These are phyloP conservation scores for Cygnus buccinator DNA, from an alignment of 2,113 vertebrate species.

Conservation along the genomic window DNA sequence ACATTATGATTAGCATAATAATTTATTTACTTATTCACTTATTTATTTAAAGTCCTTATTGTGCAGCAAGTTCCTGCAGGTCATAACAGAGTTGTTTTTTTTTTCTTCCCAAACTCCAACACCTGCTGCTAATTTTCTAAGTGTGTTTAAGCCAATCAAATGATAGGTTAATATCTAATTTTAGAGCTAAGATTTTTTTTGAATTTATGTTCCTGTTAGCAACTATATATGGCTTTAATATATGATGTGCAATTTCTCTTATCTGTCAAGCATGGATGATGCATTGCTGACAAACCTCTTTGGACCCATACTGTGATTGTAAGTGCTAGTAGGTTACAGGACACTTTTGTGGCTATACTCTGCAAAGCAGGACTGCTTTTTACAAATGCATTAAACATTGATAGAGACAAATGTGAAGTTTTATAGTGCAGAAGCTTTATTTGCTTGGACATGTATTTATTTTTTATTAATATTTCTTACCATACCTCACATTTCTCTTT, in stretches of 20 bases:
- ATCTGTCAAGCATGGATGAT: constrained; percentile 42
- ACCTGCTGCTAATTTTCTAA: neutral
- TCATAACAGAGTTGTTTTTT: neutral
- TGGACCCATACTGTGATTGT: constrained; percentile 67
- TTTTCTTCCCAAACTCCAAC: neutral
- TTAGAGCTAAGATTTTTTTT: neutral
- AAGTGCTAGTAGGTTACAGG: constrained; percentile 69
- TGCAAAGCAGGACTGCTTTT: constrained; percentile 77
- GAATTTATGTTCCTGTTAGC: neutral
- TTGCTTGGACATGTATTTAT: constrained; percentile 78
- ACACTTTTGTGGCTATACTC: constrained; percentile 65
- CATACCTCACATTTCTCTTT: constrained; percentile 56
- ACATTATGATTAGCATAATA: neutral
- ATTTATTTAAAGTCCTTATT: neutral
- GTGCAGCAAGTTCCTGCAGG: neutral
- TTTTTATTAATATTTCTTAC: constrained; percentile 83
- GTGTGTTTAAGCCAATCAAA: neutral
- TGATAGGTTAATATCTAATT: neutral
- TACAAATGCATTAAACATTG: constrained; percentile 86
- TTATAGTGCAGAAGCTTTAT: constrained; percentile 72
- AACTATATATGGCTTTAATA: constrained; percentile 21
- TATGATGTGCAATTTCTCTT: neutral
- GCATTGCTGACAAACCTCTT: constrained; percentile 47
- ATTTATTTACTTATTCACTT: neutral
- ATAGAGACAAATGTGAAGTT: constrained; percentile 81